phyloP scores from a whole-genome alignment of 2,113 vertebrate genomes.

The Acanthisitta chloris region DNA sequence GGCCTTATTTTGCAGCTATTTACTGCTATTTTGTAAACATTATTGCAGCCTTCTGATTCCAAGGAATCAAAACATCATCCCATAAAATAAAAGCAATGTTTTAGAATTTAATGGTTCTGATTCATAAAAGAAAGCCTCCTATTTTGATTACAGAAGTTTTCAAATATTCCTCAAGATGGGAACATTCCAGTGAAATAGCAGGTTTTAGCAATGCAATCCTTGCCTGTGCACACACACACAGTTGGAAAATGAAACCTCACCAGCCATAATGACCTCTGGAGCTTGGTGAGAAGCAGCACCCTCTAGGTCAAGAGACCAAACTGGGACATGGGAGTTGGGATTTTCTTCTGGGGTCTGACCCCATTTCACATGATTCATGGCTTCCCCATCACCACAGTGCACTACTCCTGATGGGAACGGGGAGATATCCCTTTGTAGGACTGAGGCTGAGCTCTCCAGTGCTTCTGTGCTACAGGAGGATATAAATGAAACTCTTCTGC shows the following conservation, averaged over 20 bases:
- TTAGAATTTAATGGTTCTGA: background rate
- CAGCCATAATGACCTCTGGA: background rate
- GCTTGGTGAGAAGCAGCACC: background rate
- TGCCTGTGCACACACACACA: background rate
- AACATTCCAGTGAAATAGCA: background rate
- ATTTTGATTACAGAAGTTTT: background rate
- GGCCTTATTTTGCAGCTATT: background rate
- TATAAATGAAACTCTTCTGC: background rate
- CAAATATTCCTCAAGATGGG: background rate
- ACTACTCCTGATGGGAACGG: background rate
- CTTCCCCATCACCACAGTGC: background rate
- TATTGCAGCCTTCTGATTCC: background rate
- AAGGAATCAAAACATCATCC: background rate
- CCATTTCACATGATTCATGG: background rate
- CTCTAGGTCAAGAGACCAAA: accelerated
- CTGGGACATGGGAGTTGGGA: background rate
- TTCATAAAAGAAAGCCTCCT: background rate
- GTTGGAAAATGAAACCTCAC: background rate
- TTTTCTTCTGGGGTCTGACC: background rate
- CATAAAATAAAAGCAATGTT: background rate
- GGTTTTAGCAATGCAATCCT: accelerated
- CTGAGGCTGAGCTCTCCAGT: background rate
- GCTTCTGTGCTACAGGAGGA: background rate
- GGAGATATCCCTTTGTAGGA: background rate
- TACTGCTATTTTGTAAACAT: background rate